A percentile compares a stretch with the other conserved stretches of the same genome.
Conservation (phyloP, 1,140 invertebrate genomes). For the Nephila pilipes region DNA sequence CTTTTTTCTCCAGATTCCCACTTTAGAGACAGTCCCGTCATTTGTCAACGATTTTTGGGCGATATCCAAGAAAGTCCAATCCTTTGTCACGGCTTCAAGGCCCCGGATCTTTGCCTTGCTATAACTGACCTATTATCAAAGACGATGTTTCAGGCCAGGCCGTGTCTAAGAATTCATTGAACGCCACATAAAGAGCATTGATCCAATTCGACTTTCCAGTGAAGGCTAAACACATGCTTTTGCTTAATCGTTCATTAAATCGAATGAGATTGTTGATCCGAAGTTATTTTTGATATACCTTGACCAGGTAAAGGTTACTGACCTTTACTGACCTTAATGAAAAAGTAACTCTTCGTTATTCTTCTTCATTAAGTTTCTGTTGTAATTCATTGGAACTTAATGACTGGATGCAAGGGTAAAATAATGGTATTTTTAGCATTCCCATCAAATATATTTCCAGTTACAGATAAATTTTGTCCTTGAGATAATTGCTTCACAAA, state of each 20-base stretch:
- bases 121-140: constrained; percentile 56
- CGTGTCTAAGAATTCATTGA: constrained; percentile 6
- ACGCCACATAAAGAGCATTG: background rate
- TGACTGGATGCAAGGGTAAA: background rate
- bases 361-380: no score
- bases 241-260: background rate
- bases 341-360: no score
- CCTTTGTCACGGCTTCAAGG: constrained; percentile 29
- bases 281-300: constrained; percentile 15
- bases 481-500: no score
- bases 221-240: background rate
- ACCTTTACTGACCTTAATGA: background rate
- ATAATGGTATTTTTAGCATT: background rate
- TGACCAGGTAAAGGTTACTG: background rate
- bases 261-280: constrained; percentile 12
- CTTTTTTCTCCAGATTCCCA: background rate
- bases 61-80: constrained; percentile 35
- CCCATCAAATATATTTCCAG: no score
- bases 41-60: constrained; percentile 59
- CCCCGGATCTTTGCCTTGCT: constrained; percentile 34
- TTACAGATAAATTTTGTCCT: no score
- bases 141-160: background rate
- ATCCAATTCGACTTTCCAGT: constrained; percentile 3
- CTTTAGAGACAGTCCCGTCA: background rate
- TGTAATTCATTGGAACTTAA: background rate